These are phyloP conservation scores for Trileptium ribeirensis DNA, from an alignment of 2,888 invertebrate species.

Conservation along the genomic window DNA sequence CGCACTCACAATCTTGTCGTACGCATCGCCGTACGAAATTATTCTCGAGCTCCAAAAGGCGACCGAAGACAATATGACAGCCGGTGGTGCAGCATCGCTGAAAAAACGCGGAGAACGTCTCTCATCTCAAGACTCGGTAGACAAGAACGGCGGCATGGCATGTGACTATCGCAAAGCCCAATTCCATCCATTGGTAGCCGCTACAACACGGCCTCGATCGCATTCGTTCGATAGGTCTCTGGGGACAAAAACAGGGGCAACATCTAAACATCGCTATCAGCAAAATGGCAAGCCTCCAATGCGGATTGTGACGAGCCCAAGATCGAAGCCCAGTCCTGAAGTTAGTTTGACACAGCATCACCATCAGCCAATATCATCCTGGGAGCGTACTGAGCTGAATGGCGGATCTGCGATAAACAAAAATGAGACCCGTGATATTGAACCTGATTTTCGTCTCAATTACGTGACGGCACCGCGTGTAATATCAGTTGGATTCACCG, in stretches of 20 bases:
- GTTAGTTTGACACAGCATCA: neutral
- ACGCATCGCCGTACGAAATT: conserved; percentile 82
- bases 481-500: neutral
- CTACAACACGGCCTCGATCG: neutral
- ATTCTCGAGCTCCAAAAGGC: conserved; percentile 21
- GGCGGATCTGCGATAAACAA: neutral
- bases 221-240: neutral
- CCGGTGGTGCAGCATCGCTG: neutral
- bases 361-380: neutral
- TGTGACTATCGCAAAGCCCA: neutral
- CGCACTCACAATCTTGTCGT: conserved; percentile 76
- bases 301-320: neutral
- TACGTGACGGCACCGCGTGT: conserved; percentile 12
- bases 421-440: neutral
- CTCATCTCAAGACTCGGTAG: neutral
- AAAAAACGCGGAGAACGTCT: neutral
- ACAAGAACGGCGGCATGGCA: neutral
- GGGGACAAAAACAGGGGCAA: neutral
- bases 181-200: conserved; percentile 15
- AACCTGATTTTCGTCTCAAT: neutral
- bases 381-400: neutral
- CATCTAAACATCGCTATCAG: neutral
- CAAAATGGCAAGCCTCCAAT: neutral
- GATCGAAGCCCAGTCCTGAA: neutral
- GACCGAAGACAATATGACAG: neutral